phyloP scores from a whole-genome alignment of 2,888 invertebrate genomes.

The Dryadula phaetusa region DNA sequence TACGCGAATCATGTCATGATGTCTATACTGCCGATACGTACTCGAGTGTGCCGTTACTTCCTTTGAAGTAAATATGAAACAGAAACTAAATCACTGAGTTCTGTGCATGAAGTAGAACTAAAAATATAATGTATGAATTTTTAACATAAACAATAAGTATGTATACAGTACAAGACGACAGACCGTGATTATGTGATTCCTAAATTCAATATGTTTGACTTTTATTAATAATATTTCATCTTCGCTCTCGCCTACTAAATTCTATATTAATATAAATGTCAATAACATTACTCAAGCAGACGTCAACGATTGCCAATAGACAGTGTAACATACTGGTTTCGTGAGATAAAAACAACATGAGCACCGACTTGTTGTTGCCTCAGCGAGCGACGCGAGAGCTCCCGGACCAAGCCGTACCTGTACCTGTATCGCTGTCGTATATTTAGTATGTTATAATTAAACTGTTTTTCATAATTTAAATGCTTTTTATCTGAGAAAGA shows the following conservation, averaged over 20 bases:
- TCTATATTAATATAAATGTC: too few relatives aligned
- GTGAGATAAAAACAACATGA: not conserved
- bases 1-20: conserved; percentile 44
- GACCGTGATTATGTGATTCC: too few relatives aligned
- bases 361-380: not conserved
- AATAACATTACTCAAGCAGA: not conserved
- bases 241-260: too few relatives aligned
- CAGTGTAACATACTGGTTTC: not conserved
- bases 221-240: not conserved
- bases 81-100: not conserved
- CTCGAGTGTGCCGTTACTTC: not conserved
- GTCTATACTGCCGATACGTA: conserved; percentile 26
- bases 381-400: not conserved
- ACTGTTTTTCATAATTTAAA: conserved; percentile 2
- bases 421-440: too few relatives aligned
- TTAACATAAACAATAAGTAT: too few relatives aligned
- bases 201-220: too few relatives aligned
- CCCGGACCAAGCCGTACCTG: not conserved
- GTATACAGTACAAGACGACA: too few relatives aligned
- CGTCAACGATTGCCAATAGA: not conserved
- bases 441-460: not conserved
- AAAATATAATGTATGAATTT: not conserved
- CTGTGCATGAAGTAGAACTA: not conserved
- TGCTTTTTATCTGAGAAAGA: not conserved
- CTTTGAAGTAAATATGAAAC: not conserved